These are phyloP conservation scores for Lasioglossum leucozonium DNA, from an alignment of 2,888 invertebrate genomes.

Conservation along the genomic window DNA sequence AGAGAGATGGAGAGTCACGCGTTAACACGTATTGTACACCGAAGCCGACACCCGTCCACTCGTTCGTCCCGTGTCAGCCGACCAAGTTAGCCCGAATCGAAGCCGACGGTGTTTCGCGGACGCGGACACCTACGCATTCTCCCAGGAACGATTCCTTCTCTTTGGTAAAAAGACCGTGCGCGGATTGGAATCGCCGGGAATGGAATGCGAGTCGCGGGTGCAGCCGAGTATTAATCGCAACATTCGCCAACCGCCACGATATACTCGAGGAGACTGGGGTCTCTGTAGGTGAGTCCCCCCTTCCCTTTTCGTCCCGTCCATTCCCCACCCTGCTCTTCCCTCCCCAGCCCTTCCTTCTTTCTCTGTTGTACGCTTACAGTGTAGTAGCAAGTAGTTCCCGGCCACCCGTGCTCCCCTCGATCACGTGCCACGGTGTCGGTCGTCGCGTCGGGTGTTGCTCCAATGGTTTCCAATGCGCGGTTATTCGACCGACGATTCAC, in stretches of 20 bases:
- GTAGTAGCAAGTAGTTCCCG: slow-evolving; percentile 48
- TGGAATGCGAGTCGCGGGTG: slow-evolving; percentile 71
- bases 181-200: slow-evolving; percentile 54
- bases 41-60: neutral
- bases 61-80: neutral
- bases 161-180: slow-evolving; percentile 19
- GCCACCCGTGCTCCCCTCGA: slow-evolving; percentile 27
- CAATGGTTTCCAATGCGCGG: neutral
- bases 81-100: slow-evolving; percentile 12
- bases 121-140: neutral
- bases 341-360: slow-evolving; percentile 65
- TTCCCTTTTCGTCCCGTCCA: slow-evolving; percentile 55
- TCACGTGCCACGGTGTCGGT: slow-evolving; percentile 13
- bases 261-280: slow-evolving; percentile 78
- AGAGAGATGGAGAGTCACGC: neutral
- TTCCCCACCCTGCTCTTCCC: neutral
- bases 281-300: slow-evolving; percentile 72
- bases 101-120: neutral
- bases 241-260: slow-evolving; percentile 75
- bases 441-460: neutral
- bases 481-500: neutral
- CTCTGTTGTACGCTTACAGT: slow-evolving; percentile 62
- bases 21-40: neutral
- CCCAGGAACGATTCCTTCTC: neutral
- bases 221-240: slow-evolving; percentile 73